phyloP scores from a whole-genome alignment of 2,888 invertebrate species.

The Seladonia tumulorum region DNA sequence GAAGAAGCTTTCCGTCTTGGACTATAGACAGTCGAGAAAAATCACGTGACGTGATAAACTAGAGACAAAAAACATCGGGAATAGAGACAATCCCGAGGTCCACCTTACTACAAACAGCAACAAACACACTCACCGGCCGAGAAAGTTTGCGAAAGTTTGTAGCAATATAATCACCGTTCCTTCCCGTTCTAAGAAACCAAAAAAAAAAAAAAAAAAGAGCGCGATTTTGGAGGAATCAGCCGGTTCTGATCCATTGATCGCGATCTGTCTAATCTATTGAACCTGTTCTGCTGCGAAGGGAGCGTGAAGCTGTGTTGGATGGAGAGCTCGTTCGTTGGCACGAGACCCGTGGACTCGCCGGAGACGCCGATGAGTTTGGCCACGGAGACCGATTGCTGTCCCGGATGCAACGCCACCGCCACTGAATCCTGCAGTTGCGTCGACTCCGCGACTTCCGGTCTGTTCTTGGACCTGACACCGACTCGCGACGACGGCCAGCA shows the following conservation, averaged over 20 bases:
- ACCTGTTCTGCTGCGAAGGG: conserved; percentile 82
- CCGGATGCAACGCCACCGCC: conserved; percentile 78
- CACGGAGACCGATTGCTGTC: conserved; percentile 80
- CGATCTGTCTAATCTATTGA: conserved; percentile 54
- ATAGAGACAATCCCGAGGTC: neutral
- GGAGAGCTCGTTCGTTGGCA: conserved; percentile 96
- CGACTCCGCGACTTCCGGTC: conserved; percentile 77
- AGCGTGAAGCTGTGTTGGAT: conserved; percentile 93
- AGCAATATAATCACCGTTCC: neutral
- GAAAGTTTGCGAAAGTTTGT: neutral
- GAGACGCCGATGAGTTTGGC: conserved; percentile 89
- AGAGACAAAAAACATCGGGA: neutral
- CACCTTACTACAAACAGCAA: neutral
- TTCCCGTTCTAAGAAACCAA: neutral
- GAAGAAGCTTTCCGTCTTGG: neutral
- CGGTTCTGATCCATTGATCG: neutral
- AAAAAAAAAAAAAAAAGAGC: neutral
- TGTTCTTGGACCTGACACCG: conserved; percentile 78
- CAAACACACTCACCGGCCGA: neutral
- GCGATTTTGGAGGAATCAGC: conserved; percentile 17
- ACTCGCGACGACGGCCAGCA: conserved; percentile 74
- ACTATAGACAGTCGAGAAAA: neutral
- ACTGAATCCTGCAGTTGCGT: conserved; percentile 76
- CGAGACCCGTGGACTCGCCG: conserved; percentile 93
- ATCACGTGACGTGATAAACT: neutral